Evolutionary conservation across 2,888 invertebrate species (phyloP), one percentile per base, ranked within the genome.

Genomic region (Emmelina monodactyla): DNA sequence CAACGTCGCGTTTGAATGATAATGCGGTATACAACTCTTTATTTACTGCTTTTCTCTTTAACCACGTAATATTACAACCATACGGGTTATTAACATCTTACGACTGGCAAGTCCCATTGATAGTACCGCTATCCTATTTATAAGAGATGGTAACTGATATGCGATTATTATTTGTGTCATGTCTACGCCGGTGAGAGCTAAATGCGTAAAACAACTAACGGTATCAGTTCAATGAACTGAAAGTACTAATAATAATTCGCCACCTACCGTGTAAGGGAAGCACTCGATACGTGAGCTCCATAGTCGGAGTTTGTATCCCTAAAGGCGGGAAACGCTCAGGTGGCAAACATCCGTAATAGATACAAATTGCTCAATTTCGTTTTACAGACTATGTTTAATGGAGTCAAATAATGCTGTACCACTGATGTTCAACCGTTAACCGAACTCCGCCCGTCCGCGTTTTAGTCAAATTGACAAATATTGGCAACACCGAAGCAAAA

Each of bases 151-250:
- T 25, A 25, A 25, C 25, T 11, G 11, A 25, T 33, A 25, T 22
- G 28, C 37, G 29, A 14, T 29, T 75, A 62, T 69, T 72, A 76
- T 75, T 76, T 60, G 62, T 72, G 75, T 66, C 76, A 71, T 70
- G 72, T 66, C 61, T 58, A 51, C 49, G 54, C 53, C 49, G 58
- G 65, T 62, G 64, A 70, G 67, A 72, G 51, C 69, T 69, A 64
- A 67, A 70, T 69, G 69, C 68, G 71, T 73, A 62, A 67, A 70
- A 53, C 57, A 54, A 53, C 52, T 76, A 78, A 78, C 78, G 76
- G 78, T 71, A 61, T 58, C 64, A 51, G 76, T 75, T 78, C 76
- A 73, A 56, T 59, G 76, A 67, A 73, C 78, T 55, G 68, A 69
- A 71, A 67, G 67, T 67, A 53, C 58, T 64, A 71, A 72, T 72